Evolutionary conservation across 2,797 vertebrate genomes (phyloP).

Genomic region (Adrianichthys oophorus): DNA sequence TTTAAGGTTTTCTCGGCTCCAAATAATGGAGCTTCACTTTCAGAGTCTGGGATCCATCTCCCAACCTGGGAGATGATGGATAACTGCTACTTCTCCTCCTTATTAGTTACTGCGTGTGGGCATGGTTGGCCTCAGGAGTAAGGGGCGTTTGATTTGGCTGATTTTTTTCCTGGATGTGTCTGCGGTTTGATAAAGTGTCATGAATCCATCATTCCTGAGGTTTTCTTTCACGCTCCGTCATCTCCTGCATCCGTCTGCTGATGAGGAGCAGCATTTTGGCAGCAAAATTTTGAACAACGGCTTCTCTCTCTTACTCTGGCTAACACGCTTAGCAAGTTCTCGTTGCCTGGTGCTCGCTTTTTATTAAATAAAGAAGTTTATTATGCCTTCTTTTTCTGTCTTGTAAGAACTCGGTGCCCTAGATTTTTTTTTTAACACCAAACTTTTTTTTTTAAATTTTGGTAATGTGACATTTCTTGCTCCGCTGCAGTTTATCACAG

Average conservation of each 20-base stretch:
- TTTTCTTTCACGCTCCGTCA: conserved; percentile 36
- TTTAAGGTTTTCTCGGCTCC: conserved; percentile 13
- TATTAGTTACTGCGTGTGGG: conserved; percentile 42
- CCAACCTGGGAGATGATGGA: conserved; percentile 26
- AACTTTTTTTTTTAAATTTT: conserved; percentile 4
- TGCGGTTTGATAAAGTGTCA: conserved; percentile 52
- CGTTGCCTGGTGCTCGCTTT: conserved; percentile 21
- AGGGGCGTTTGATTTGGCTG: conserved; percentile 53
- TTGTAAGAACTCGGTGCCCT: conserved; percentile 7
- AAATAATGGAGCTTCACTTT: conserved; percentile 34
- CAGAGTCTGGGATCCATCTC: conserved; percentile 23
- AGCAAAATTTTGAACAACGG: conserved; percentile 44
- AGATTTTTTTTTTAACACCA: background rate
- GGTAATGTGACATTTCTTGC: background rate
- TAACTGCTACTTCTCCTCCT: conserved; percentile 29
- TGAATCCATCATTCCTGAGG: conserved; percentile 67
- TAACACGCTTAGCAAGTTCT: conserved; percentile 21
- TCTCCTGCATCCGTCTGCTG: conserved; percentile 47
- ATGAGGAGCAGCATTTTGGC: conserved; percentile 31
- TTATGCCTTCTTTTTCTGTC: conserved; percentile 37
- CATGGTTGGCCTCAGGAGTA: conserved; percentile 39
- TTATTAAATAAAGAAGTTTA: conserved; percentile 35
- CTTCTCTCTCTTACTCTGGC: conserved; percentile 9
- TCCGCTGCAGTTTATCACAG: background rate
- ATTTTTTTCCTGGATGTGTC: conserved; percentile 57